Percentiles rank a stretch among this genome's conserved stretches.
Evolutionary conservation across 2,888 invertebrate species (phyloP).

Genomic region (Iselma pallidipennis): DNA sequence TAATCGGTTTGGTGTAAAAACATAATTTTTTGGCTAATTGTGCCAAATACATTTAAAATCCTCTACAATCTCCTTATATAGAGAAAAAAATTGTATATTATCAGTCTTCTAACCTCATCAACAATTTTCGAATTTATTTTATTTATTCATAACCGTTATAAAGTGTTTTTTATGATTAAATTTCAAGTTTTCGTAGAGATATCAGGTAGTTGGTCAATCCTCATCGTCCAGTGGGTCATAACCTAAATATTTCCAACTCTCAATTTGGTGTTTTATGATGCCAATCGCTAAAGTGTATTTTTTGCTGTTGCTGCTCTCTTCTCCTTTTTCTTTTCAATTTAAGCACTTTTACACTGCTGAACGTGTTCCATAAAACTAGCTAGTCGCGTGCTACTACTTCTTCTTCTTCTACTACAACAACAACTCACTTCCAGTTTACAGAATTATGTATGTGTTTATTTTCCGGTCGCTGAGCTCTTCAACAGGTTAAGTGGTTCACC

Average conservation of each 20-base stretch:
- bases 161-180: background rate
- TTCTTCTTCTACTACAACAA: background rate
- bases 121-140: no score
- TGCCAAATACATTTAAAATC: slow-evolving; percentile 1
- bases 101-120: no score
- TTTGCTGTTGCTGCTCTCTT: background rate
- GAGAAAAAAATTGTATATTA: no score
- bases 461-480: slow-evolving; percentile 18
- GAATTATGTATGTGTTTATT: slow-evolving; percentile 16
- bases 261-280: background rate
- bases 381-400: slow-evolving; percentile 12
- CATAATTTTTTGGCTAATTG: slow-evolving; percentile 32
- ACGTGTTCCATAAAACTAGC: slow-evolving; percentile 2
- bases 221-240: slow-evolving; percentile 3
- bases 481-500: slow-evolving; percentile 25
- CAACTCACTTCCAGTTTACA: background rate
- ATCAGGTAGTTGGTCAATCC: background rate
- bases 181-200: background rate
- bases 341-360: slow-evolving; percentile 8
- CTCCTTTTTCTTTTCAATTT: slow-evolving; percentile 3
- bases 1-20: slow-evolving; percentile 42
- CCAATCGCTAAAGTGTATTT: slow-evolving; percentile 3
- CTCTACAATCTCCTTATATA: no score
- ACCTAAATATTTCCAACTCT: slow-evolving; percentile 1
- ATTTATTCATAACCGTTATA: no score